phyloP scores from a whole-genome alignment of 2,797 vertebrate species.

The Cyclura pinguis region DNA sequence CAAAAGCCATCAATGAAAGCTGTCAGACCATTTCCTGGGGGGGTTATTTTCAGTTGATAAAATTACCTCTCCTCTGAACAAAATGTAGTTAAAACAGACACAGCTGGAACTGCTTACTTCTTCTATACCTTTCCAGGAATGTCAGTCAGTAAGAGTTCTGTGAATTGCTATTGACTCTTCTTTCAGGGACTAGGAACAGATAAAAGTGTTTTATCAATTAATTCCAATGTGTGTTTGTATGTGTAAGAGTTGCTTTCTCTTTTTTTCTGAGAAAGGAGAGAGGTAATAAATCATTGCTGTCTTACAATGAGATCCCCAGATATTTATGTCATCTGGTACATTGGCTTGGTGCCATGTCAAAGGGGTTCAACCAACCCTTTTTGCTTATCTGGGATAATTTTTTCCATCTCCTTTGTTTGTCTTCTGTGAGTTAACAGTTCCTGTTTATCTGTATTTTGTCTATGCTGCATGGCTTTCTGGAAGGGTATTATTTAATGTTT shows the following conservation, averaged over 20 bases:
- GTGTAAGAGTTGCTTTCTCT: background rate
- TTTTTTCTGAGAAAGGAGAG: background rate
- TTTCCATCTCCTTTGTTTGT: background rate
- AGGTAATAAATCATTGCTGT: conserved; percentile 37
- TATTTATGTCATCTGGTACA: conserved; percentile 24
- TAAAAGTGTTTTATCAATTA: conserved; percentile 25
- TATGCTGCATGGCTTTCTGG: background rate
- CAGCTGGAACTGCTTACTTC: background rate
- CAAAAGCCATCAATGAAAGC: background rate
- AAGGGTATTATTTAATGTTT: conserved; percentile 3
- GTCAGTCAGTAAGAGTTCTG: background rate
- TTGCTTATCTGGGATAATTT: conserved; percentile 5
- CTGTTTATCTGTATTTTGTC: conserved; percentile 13
- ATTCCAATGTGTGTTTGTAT: background rate
- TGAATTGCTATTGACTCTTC: background rate
- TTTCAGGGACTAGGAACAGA: background rate
- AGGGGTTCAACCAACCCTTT: background rate
- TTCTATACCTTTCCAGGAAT: background rate
- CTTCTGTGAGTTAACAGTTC: background rate
- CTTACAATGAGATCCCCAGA: conserved; percentile 19
- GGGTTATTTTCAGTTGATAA: background rate
- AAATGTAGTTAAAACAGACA: background rate
- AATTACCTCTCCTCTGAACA: background rate
- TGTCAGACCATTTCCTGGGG: background rate
- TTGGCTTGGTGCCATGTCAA: background rate